phyloP scores from a whole-genome alignment of 2,888 invertebrate species.

The Meloe dianella region DNA sequence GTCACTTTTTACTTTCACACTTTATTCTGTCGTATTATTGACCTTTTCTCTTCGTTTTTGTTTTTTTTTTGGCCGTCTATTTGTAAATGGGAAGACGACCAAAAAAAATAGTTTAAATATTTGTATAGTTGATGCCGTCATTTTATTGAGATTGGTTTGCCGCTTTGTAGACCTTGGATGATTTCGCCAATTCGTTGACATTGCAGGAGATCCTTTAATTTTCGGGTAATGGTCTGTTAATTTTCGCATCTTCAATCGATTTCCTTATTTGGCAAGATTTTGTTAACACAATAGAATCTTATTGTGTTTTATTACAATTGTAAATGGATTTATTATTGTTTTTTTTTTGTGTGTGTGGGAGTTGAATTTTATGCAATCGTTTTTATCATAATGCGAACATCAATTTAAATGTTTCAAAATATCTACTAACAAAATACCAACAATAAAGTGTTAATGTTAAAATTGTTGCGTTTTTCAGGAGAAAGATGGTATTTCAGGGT shows the following conservation, averaged over 20 bases:
- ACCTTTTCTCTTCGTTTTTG: background rate
- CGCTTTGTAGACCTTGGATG: background rate
- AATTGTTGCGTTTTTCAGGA: background rate
- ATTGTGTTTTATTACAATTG: background rate
- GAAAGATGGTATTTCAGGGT: too few relatives aligned
- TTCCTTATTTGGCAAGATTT: background rate
- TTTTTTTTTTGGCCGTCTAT: background rate
- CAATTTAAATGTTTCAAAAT: background rate
- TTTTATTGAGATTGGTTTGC: background rate
- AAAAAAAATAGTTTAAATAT: background rate
- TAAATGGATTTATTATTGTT: background rate
- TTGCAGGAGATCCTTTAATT: background rate
- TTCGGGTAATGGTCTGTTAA: background rate
- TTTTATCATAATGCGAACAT: constrained; percentile 3
- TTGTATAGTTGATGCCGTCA: background rate
- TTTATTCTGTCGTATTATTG: background rate
- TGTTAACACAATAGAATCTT: background rate
- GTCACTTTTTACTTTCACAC: constrained; percentile 7
- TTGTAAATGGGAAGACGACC: background rate
- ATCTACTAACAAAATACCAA: background rate
- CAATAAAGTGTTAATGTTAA: background rate
- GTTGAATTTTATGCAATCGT: constrained; percentile 2
- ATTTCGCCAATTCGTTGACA: background rate
- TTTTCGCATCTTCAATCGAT: background rate
- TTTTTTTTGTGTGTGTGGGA: background rate